These are phyloP conservation scores for Lasius fuliginosus DNA, from an alignment of 2,888 invertebrate species.

Conservation along the genomic window DNA sequence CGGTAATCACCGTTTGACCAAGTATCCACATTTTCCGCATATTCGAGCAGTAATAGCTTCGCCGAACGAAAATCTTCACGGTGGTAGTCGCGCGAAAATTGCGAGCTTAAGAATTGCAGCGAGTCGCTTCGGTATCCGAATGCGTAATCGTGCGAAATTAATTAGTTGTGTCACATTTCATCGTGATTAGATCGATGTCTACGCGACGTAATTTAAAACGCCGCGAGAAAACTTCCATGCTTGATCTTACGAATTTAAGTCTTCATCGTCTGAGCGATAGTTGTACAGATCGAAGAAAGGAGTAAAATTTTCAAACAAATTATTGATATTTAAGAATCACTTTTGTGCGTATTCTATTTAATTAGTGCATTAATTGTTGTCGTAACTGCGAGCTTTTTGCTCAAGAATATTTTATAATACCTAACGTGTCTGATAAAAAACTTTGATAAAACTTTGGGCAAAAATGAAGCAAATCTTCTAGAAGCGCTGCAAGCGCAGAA, in stretches of 20 bases:
- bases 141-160: slow-evolving; percentile 31
- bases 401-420: neutral
- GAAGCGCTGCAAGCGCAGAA: neutral
- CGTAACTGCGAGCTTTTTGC: neutral
- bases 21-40: slow-evolving; percentile 8
- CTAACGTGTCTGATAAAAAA: neutral
- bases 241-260: neutral
- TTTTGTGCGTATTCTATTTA: neutral
- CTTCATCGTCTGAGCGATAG: neutral
- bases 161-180: slow-evolving; percentile 9
- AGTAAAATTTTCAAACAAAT: neutral
- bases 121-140: slow-evolving; percentile 2
- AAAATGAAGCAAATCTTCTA: neutral
- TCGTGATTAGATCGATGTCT: neutral
- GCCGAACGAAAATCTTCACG: slow-evolving; percentile 3
- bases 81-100: slow-evolving; percentile 14
- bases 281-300: neutral
- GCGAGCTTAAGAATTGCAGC: slow-evolving; percentile 3
- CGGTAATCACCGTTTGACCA: slow-evolving; percentile 11
- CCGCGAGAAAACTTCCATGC: neutral
- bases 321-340: slow-evolving; percentile 14
- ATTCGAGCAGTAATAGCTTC: neutral
- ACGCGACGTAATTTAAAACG: neutral
- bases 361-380: neutral
- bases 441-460: neutral